phyloP scores from a whole-genome alignment of 2,797 vertebrate genomes.

The Parotocinclus haroldoi region DNA sequence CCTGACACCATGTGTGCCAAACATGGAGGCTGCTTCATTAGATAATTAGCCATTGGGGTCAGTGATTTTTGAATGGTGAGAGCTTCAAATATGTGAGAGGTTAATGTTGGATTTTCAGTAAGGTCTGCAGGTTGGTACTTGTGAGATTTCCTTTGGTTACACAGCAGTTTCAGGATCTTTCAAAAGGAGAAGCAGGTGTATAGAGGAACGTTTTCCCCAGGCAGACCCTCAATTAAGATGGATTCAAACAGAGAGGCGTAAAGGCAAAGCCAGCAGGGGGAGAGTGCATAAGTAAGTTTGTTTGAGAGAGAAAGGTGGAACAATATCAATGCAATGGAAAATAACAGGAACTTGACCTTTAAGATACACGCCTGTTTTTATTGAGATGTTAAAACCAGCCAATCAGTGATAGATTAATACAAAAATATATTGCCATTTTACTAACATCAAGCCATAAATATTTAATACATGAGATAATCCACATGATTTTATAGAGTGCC shows the following conservation, averaged over 20 bases:
- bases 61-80: conserved; percentile 53
- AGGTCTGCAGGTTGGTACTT: conserved; percentile 54
- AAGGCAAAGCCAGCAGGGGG: conserved; percentile 45
- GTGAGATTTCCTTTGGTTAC: conserved; percentile 56
- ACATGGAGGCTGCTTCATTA: conserved; percentile 44
- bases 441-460: conserved; percentile 67
- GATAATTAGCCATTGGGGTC: conserved; percentile 61
- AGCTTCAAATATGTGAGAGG: conserved; percentile 50
- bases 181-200: conserved; percentile 39
- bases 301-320: conserved; percentile 8
- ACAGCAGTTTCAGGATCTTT: conserved; percentile 57
- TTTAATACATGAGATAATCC: conserved; percentile 76
- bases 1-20: conserved; percentile 43
- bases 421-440: conserved; percentile 74
- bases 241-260: conserved; percentile 56
- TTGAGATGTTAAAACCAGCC: conserved; percentile 61
- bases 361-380: too few species aligned
- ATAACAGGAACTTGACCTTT: conserved; percentile 43
- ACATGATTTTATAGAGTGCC: conserved; percentile 42
- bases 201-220: conserved; percentile 61
- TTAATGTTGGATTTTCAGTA: conserved; percentile 58
- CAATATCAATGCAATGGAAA: conserved; percentile 41
- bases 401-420: conserved; percentile 75
- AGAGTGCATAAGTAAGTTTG: not conserved
- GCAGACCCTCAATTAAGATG: conserved; percentile 67